Conservation (phyloP, 2,113 vertebrate genomes). For the Parotia lawesii region DNA sequence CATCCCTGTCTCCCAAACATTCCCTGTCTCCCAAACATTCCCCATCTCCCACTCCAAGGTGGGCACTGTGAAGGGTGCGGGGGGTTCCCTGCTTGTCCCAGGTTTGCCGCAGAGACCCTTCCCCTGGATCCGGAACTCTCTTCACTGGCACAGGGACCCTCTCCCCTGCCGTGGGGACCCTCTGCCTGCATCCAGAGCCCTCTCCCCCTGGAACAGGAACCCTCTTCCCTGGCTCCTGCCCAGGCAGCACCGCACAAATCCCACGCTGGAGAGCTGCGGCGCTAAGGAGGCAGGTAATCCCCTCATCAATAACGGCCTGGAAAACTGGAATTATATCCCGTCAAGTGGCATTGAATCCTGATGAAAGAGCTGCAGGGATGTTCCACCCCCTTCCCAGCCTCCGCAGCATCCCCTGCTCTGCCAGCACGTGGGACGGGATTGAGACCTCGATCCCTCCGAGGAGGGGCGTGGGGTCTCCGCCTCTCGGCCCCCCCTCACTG, state of each 20-base stretch:
- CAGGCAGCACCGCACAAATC: rapidly evolving
- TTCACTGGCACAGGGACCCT: not conserved
- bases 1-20: not conserved
- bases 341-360: not conserved
- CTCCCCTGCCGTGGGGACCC: too few relatives aligned
- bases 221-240: not conserved
- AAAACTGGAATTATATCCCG: not conserved
- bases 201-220: not conserved
- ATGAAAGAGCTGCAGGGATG: not conserved
- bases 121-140: not conserved
- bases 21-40: not conserved
- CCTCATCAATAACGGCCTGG: not conserved
- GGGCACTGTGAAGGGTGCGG: rapidly evolving
- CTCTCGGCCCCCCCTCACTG: rapidly evolving
- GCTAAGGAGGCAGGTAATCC: not conserved
- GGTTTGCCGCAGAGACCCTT: not conserved
- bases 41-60: not conserved
- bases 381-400: not conserved
- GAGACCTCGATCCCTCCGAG: not conserved
- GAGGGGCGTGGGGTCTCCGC: rapidly evolving
- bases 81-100: not conserved
- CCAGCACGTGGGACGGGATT: not conserved
- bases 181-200: not conserved
- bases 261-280: not conserved
- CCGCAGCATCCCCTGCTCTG: not conserved